phyloP scores from a whole-genome alignment of 2,113 vertebrate species.

The Clarias gariepinus region DNA sequence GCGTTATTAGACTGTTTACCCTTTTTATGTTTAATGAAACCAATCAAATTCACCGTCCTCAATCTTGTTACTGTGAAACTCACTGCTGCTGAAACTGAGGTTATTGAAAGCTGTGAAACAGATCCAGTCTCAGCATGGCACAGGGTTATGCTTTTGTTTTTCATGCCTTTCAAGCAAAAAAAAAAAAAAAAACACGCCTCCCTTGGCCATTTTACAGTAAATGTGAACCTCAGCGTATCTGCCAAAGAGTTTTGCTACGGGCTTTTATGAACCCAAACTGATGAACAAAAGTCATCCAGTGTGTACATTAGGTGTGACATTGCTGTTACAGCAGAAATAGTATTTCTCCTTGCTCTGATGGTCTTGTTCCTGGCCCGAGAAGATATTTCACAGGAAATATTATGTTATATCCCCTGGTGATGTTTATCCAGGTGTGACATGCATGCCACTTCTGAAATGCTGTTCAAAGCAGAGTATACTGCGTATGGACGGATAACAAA shows the following conservation, averaged over 20 bases:
- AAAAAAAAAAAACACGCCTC: background rate
- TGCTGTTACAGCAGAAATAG: conserved; percentile 7
- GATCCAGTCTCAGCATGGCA: background rate
- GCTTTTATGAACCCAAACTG: conserved; percentile 1
- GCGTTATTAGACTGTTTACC: background rate
- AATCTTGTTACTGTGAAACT: conserved; percentile 6
- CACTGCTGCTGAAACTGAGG: background rate
- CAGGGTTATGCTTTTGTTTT: background rate
- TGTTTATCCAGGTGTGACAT: background rate
- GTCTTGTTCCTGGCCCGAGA: background rate
- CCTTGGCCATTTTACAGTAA: background rate
- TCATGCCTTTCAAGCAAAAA: conserved; percentile 8
- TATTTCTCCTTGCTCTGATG: conserved; percentile 1
- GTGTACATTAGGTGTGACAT: conserved; percentile 19
- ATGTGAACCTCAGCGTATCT: conserved; percentile 24
- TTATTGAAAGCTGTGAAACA: background rate
- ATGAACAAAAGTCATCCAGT: conserved; percentile 15
- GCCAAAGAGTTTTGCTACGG: background rate
- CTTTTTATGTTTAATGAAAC: conserved; percentile 8
- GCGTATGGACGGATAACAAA: background rate
- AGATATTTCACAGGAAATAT: background rate
- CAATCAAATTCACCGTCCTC: background rate
- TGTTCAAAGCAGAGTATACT: background rate
- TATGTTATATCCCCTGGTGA: background rate
- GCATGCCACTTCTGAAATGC: no score